Base-by-base conservation (phyloP, 30 jellyfish, hydroid and myxozoan genomes). In the Aurelia coerulea region DNA sequence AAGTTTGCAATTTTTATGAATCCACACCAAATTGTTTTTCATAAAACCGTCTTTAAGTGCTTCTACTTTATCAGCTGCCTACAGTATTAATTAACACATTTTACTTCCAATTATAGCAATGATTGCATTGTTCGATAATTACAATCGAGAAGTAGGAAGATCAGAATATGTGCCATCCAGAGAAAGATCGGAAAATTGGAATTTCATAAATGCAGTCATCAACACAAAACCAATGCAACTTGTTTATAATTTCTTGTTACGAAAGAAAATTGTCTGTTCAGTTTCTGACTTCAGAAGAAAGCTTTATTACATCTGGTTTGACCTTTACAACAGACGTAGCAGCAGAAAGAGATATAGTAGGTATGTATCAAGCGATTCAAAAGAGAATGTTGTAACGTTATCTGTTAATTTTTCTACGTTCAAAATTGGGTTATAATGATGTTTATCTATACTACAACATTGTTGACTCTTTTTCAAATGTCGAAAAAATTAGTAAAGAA, bases 221-320 rank as follows among this genome's bases (percentile, higher is more conserved):
- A 56, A 39, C n/a, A 84, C 95, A 37, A 74, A 81, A 60, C 80
- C 87, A 8, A 93, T 93, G 97, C 66, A 84, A 32, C 79, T 68
- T 32, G 97, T 90, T 19, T 87, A 88, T 88, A 80, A 77, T 34
- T 93, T 81, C 74, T 78, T 93, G 90, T 50, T 65, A 37, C 23
- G 68, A 73, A 84, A 93, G 72, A 85, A 80, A 50, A 84, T 73
- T 42, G 91, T 94, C 5, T 52, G 78, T 67, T 74, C 81, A 11
- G 37, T 70, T 29, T 35, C 60, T 11, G 76, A 88, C 42, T 93
- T 93, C 90, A 88, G 79, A 83, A 80, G 84, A 60, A 65, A 78
- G 64, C 92, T 93, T n/a, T 93, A 93, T 70, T 58, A 77, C 62
- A 65, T 93, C 59, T 93, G 98, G 98, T 93, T 93, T 68, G 68